Base-by-base conservation (phyloP, 2,888 invertebrate species). In the Eupithecia subfuscata region DNA sequence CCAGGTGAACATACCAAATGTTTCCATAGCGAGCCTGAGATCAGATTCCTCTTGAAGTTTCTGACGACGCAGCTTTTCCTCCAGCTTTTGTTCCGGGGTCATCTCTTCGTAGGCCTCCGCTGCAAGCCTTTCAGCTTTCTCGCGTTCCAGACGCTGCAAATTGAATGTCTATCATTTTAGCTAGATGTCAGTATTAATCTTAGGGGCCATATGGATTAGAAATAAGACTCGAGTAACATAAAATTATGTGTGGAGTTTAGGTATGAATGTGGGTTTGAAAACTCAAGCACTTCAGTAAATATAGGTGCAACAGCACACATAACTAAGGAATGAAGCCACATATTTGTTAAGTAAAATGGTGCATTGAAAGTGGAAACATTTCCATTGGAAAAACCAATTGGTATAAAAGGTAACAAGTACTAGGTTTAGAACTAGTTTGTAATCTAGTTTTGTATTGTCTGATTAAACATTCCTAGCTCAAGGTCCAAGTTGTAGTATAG, bases 21-120 rank as follows among this genome's bases (percentile, higher is more conserved):
- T 97, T 88, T 98, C 98, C 95, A 98, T 96, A 69, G 98, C 98
- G 82, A 98, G 95, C 86, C 97, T 96, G 73, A 98, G 95, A 90
- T 99, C 99, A 0, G 98, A 97, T 89, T 98, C 98, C 90, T 98
- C 97, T 88, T 98, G 97, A 71, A 98, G 92, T 92, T 98, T 97
- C 90, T 98, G 97, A 81, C 96, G 95, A 70, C 96, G 96, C 73
- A 98, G 91, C 88, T 97, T 97, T 87, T 98, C 97, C 6, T 97
- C 97, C 70, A 96, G 85, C 87, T 96, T 96, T 88, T 98, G 97
- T 92, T 98, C 98, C 0, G 97, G 96, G 14, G 97, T 96, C 87
- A 98, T 87, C 43, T 95, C 95, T 80, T 96, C 96, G 5, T 78
- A 74, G 73, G 95, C 93, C 48, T 96, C 96, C 75, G 94, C 96